phyloP scores from a whole-genome alignment of 2,888 invertebrate species.

The Trypoxylon attenuatum region DNA sequence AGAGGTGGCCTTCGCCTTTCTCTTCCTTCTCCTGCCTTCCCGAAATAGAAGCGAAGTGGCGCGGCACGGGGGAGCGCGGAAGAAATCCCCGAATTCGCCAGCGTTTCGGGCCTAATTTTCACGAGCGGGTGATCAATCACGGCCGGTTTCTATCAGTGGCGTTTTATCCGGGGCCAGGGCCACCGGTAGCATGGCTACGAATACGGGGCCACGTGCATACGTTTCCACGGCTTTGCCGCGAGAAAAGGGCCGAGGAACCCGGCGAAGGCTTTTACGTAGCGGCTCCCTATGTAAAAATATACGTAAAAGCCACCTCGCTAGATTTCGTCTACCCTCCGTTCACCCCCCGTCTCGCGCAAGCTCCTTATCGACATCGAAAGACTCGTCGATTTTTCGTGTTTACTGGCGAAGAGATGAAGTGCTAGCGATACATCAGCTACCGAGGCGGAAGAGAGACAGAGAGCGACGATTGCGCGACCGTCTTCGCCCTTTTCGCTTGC shows the following conservation, averaged over 20 bases:
- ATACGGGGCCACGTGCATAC: conserved; percentile 45
- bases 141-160: conserved; percentile 33
- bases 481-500: conserved; percentile 20
- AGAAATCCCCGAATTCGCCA: conserved; percentile 36
- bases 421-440: conserved; percentile 49
- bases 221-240: conserved; percentile 32
- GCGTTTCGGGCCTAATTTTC: conserved; percentile 52
- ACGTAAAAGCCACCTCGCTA: conserved; percentile 33
- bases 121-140: conserved; percentile 53
- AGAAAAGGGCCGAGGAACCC: conserved; percentile 16
- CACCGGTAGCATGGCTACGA: conserved; percentile 13
- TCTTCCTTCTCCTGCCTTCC: not conserved
- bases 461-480: conserved; percentile 21
- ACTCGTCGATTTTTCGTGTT: conserved; percentile 58
- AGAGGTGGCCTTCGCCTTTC: too few relatives aligned
- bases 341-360: not conserved
- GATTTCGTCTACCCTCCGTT: conserved; percentile 13
- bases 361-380: conserved; percentile 44
- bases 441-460: too few relatives aligned
- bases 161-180: conserved; percentile 42
- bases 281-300: conserved; percentile 25
- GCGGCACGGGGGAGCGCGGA: conserved; percentile 13
- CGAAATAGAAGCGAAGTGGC: not conserved
- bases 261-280: conserved; percentile 16
- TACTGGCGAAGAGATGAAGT: conserved; percentile 56